Percentiles rank a stretch among this genome's conserved stretches.
These are phyloP conservation scores for Platycercus adscitus DNA, from an alignment of 2,113 vertebrate genomes.

Conservation along the genomic window DNA sequence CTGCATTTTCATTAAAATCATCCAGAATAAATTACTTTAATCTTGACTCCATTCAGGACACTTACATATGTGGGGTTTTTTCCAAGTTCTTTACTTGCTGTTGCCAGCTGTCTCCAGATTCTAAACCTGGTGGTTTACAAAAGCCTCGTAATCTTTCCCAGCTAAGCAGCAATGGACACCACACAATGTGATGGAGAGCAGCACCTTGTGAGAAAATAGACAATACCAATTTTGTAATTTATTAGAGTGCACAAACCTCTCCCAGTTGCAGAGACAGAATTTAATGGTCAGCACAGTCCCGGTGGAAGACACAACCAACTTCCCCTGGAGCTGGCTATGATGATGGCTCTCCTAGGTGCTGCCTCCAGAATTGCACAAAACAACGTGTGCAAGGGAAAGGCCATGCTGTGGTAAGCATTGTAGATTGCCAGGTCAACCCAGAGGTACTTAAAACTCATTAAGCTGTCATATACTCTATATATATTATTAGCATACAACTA, in stretches of 20 bases:
- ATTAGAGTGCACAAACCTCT: background rate
- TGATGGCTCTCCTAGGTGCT: background rate
- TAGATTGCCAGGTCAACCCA: background rate
- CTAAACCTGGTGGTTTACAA: slow-evolving; percentile 1
- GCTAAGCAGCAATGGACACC: background rate
- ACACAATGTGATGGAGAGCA: background rate
- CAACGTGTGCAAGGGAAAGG: rapidly evolving
- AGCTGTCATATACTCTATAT: background rate
- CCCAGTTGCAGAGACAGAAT: background rate
- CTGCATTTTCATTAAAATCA: slow-evolving; percentile 68
- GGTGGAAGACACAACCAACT: rapidly evolving
- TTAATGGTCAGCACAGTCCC: background rate
- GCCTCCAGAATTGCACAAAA: background rate
- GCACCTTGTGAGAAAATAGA: background rate
- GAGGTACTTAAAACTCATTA: background rate
- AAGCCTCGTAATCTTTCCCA: background rate
- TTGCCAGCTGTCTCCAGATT: slow-evolving; percentile 33
- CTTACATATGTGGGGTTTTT: background rate
- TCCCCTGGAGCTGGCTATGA: background rate
- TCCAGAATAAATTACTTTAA: slow-evolving; percentile 75
- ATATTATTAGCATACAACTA: background rate
- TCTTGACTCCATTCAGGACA: slow-evolving; percentile 70
- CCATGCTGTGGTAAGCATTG: background rate
- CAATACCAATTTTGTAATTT: background rate
- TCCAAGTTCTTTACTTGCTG: slow-evolving; percentile 12